Evolutionary conservation across 2,113 vertebrate genomes (phyloP), one percentile per base, ranked within the genome.

Genomic region (Pygoscelis antarcticus): DNA sequence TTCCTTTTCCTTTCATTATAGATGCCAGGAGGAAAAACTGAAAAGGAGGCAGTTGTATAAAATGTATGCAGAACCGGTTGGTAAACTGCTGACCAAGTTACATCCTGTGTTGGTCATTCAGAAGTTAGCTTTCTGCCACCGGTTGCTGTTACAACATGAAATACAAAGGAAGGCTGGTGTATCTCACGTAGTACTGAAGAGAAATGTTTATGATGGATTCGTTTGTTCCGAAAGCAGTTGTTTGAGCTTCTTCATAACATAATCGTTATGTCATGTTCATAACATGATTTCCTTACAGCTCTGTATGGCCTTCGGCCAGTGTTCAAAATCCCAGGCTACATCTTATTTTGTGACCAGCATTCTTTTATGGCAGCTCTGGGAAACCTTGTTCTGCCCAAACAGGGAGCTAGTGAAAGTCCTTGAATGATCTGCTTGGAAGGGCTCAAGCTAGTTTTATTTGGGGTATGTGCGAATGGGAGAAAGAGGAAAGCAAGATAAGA

Each of bases 381-480:
- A 40, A 34, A 57, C 34, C 11, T 80, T 0, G 0, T 55, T 57
- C 72, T 77, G 30, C 11, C 25, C 21, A 27, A 61, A 18, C 9
- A 72, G n/a, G 14, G 7, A 55, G 22, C 16, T 61, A 21, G 22
- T 78, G 20, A 26, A 77, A 83, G 27, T 61, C 34, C 46, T 74
- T 74, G 32, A 51, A 30, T 44, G 54, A 42, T 47, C n/a, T n/a
- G 47, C 2, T 52, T 71, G 57, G 25, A 60, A 79, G 20, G 17
- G 54, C 58, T 89, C 11, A 21, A n/a, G 14, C 11, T 51, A 17
- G 29, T 70, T 75, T 58, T 82, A 44, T 82, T 47, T 87, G 46
- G 32, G 16, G 38, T 51, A 19, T 36, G 40, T 84, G 36, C 38
- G 40, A 61, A 65, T 30, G 5, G 51, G 44, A 42, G 16, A 70